These are phyloP conservation scores for Ctenomys sociabilis DNA, from an alignment of 2,113 vertebrate species.

Conservation along the genomic window DNA sequence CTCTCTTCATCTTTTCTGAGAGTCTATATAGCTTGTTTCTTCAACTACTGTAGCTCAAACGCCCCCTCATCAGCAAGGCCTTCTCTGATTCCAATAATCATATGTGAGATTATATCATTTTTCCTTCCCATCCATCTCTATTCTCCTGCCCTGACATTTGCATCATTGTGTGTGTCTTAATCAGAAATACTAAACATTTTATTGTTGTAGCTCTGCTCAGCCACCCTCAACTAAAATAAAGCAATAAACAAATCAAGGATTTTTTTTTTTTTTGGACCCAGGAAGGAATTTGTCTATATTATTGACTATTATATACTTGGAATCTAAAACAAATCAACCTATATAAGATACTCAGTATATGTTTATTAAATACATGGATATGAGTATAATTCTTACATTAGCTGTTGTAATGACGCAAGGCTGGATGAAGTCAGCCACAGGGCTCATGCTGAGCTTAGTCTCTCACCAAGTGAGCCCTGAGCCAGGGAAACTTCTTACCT, in stretches of 20 bases:
- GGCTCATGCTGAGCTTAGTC: too few relatives aligned
- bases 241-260: neutral
- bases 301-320: neutral
- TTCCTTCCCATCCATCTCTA: neutral
- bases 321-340: neutral
- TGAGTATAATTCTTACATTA: too few relatives aligned
- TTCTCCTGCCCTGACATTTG: neutral
- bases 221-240: neutral
- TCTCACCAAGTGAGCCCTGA: too few relatives aligned
- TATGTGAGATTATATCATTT: neutral
- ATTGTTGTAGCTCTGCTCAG: neutral
- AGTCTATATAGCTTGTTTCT: neutral
- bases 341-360: neutral
- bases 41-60: neutral
- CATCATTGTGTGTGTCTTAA: neutral
- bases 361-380: neutral
- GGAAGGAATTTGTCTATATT: neutral
- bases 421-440: too few relatives aligned
- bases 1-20: neutral
- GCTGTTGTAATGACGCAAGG: too few relatives aligned
- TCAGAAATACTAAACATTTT: neutral
- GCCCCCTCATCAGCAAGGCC: neutral
- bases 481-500: too few relatives aligned
- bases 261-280: neutral
- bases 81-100: constrained; percentile 18